phyloP scores from a whole-genome alignment of 1,140 invertebrate genomes.

The Gryllus bimaculatus region DNA sequence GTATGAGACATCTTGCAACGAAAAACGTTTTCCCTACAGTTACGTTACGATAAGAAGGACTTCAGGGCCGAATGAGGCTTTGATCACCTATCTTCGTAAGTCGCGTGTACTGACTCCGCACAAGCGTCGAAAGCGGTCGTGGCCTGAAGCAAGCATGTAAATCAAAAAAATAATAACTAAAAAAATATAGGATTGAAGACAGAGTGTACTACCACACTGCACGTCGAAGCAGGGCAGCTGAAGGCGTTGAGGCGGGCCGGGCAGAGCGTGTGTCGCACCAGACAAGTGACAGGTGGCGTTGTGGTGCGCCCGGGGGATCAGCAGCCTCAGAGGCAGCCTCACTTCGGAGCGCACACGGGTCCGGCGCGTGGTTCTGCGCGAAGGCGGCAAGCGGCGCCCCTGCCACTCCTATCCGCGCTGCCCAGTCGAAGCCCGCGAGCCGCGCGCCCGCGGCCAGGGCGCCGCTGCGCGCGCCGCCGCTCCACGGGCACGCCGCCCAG shows the following conservation, averaged over 20 bases:
- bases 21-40: too few species aligned
- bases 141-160: neutral
- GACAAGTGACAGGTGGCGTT: constrained; percentile 63
- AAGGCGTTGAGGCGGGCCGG: constrained; percentile 57
- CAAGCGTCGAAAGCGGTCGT: neutral
- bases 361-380: neutral
- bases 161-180: neutral
- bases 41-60: too few species aligned
- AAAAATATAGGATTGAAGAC: neutral
- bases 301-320: constrained; percentile 62
- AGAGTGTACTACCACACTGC: constrained; percentile 66
- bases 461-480: too few species aligned
- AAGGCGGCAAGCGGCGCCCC: too few species aligned
- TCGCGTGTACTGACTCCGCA: too few species aligned
- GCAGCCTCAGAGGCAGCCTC: constrained; percentile 51
- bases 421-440: too few species aligned
- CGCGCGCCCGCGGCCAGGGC: too few species aligned
- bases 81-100: too few species aligned
- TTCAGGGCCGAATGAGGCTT: too few species aligned
- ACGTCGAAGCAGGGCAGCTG: constrained; percentile 65
- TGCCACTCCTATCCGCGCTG: too few species aligned
- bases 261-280: constrained; percentile 58
- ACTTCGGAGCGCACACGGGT: constrained; percentile 51
- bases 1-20: too few species aligned
- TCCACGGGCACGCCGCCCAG: too few species aligned